Evolutionary conservation across 2,113 vertebrate genomes (phyloP), one percentile per base, ranked within the genome.

Genomic region (Scophthalmus maximus): DNA sequence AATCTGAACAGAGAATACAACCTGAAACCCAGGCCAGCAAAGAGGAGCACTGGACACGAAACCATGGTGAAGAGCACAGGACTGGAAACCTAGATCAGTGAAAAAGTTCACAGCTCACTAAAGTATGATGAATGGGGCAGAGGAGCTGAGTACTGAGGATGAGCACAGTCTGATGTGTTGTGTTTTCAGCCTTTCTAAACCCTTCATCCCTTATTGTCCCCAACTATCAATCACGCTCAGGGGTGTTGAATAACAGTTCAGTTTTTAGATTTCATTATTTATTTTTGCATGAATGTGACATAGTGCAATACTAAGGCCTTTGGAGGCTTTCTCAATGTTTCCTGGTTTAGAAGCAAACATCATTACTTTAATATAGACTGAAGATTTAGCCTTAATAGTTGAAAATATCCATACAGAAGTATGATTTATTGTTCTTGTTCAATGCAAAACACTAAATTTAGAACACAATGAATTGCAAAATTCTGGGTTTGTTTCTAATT

Each of bases 271-370:
- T 32, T 8, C 3, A 23, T 50, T 42, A 26, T 78, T 66, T 59
- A 52, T 32, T 70, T 70, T 29, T 60, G 36, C 47, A 30, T 71
- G 27, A 46, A 27, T 65, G 36, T 5, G 14, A 32, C 18, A 42
- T 12, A n/a, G 17, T 52, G 61, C 47, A 57, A 23, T 52, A 44
- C 18, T 59, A n/a, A 32, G 9, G 0, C n/a, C 23, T 18, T 32
- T 42, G 7, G 1, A 47, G 18, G 15, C 6, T 11, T 27, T 18
- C 52, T 18, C 2, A 15, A 32, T 18, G 44, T 42, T 20, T 34
- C 3, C 1, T 60, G 27, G 2, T 52, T 71, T 29, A 34, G 62
- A 69, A 15, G 1, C 11, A n/a, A n/a, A n/a, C n/a, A n/a, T n/a
- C n/a, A 46, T 20, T 15, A 44, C 1, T 40, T 56, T 7, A 38